phyloP scores from a whole-genome alignment of 2,888 invertebrate genomes.

The Scaptodrosophila latifasciaeformis region DNA sequence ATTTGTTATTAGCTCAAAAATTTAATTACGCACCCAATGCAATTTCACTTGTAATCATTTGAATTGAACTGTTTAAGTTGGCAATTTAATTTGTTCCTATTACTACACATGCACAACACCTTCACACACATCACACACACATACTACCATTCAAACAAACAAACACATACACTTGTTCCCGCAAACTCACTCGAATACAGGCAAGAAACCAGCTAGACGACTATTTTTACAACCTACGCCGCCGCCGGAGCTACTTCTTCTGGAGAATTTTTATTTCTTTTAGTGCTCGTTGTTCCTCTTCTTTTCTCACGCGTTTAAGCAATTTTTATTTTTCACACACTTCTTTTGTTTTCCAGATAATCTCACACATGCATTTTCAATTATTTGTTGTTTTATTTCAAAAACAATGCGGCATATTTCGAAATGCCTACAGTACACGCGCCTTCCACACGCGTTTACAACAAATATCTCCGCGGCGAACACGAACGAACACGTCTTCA shows the following conservation, averaged over 20 bases:
- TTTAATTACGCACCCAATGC: conserved; percentile 49
- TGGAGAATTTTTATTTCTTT: conserved; percentile 2
- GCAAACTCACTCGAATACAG: neutral
- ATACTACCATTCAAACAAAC: conserved; percentile 1
- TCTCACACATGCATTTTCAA: conserved; percentile 23
- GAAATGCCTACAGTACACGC: conserved; percentile 31
- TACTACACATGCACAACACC: too few species aligned
- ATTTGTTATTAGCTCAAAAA: conserved; percentile 38
- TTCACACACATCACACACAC: conserved; percentile 26
- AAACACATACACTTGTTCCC: neutral
- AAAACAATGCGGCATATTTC: conserved; percentile 39
- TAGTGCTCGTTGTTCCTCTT: conserved; percentile 20
- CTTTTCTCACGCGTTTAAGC: conserved; percentile 15
- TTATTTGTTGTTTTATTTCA: conserved; percentile 10
- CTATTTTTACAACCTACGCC: conserved; percentile 49
- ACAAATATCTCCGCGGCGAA: conserved; percentile 16
- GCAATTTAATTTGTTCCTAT: conserved; percentile 56
- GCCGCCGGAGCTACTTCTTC: conserved; percentile 26
- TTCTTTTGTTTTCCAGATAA: conserved; percentile 20
- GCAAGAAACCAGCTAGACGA: conserved; percentile 48
- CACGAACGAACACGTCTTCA: too few species aligned
- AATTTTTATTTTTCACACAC: conserved; percentile 25
- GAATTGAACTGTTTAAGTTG: conserved; percentile 60
- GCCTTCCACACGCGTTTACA: too few species aligned
- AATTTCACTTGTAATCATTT: conserved; percentile 56